Base-by-base conservation (phyloP, 2,888 invertebrate genomes). In the Euzetes globulus region DNA sequence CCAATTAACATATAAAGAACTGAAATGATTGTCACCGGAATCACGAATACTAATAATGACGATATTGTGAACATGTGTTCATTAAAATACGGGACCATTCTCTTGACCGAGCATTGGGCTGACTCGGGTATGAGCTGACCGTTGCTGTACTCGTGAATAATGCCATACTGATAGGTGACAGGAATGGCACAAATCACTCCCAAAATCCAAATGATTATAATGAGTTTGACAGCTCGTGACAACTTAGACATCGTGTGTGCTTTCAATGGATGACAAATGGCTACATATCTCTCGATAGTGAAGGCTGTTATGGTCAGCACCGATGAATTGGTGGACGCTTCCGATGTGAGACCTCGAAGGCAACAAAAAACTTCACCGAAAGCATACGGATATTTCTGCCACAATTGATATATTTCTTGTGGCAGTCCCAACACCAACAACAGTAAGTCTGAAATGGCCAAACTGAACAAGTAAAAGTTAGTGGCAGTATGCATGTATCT, bases 251-350 rank as follows among this genome's bases (percentile, higher is more conserved):
- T 78, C 13, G 78, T 78, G 58, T 78, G 79, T 5, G 79, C 79
- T 29, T 71, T 88, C 80, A 94, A 91, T 0, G 94, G 94, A 81
- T 91, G 89, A 80, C 92, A 92, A 79, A 92, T 92, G 70, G 92
- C 92, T 55, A 92, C 88, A 82, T 92, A 94, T 77, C 94, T 86
- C 81, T 93, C 93, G 47, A 90, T 87, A 0, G 93, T 93, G 82
- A 93, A 94, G 1, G 92, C 91, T 0, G 92, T 92, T 80, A 94
- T 94, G 11, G 85, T 85, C 37, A 86, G 80, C 2, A 94, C 92
- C 0, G 93, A 92, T 0, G 91, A 91, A 79, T 87, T 86, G 1
- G 86, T 84, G n/a, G 87, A 86, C 17, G 91, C 91, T 83, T 94
- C 94, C 0, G 92, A 90, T 0, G 91, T 88, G 71, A 93, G 86